phyloP scores from a whole-genome alignment of 1,140 invertebrate species.

The Kradibia gibbosae region DNA sequence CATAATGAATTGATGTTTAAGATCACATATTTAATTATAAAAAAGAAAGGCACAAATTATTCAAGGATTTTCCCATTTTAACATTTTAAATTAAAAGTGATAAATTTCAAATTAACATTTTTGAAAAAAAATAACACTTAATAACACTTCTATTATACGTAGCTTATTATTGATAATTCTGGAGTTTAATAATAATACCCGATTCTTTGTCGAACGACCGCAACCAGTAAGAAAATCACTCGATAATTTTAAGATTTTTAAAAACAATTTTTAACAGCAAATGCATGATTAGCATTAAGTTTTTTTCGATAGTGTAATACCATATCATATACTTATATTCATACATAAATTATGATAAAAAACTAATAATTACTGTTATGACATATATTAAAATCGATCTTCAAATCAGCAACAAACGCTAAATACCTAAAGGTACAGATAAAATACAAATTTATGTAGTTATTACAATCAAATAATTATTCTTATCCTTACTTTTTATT shows the following conservation, averaged over 20 bases:
- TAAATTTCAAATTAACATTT: too few relatives aligned
- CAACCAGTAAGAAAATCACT: neutral
- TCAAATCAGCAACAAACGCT: neutral
- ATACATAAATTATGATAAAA: neutral
- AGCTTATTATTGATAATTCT: neutral
- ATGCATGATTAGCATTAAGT: neutral
- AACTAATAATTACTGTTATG: neutral
- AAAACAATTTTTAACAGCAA: neutral
- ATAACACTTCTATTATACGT: too few relatives aligned
- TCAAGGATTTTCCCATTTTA: too few relatives aligned
- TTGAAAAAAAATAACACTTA: neutral
- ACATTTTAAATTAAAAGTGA: too few relatives aligned
- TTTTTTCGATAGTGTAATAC: neutral
- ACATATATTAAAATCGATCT: neutral
- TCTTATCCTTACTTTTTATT: neutral
- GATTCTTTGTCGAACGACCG: neutral
- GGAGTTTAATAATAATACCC: neutral
- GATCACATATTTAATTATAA: too few relatives aligned
- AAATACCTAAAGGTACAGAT: neutral
- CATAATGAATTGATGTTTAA: too few relatives aligned
- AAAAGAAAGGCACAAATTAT: too few relatives aligned
- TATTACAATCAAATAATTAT: neutral
- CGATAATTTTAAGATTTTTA: neutral
- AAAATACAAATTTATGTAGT: neutral
- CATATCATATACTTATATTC: neutral